Evolutionary conservation across 1,140 invertebrate species (phyloP).

Genomic region (Sycophaga agraensis): DNA sequence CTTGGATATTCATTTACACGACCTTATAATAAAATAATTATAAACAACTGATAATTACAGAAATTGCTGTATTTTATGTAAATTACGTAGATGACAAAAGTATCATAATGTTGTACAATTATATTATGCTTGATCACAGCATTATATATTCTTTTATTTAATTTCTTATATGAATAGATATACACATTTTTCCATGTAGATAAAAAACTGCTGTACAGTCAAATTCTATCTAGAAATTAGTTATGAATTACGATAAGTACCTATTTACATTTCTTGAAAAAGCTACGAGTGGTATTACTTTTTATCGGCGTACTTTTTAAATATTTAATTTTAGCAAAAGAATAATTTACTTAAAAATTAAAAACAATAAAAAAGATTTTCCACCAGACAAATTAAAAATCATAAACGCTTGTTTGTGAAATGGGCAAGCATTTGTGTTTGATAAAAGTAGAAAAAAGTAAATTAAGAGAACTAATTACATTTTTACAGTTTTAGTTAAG

Average conservation of each 20-base stretch:
- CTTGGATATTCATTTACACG: conserved; percentile 14
- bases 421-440: neutral
- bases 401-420: conserved; percentile 1
- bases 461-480: conserved; percentile 24
- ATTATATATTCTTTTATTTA: conserved; percentile 8
- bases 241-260: conserved; percentile 2
- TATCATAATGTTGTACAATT: conserved; percentile 7
- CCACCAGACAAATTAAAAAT: conserved; percentile 25
- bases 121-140: conserved; percentile 30
- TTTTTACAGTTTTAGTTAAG: conserved; percentile 27
- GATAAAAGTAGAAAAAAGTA: conserved; percentile 27
- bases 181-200: conserved; percentile 17
- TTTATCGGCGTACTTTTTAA: conserved; percentile 3
- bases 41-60: neutral
- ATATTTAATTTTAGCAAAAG: conserved; percentile 27
- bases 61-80: conserved; percentile 3
- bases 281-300: conserved; percentile 18
- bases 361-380: conserved; percentile 19
- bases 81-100: neutral
- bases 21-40: conserved; percentile 1
- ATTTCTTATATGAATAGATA: neutral
- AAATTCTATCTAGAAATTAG: conserved; percentile 11
- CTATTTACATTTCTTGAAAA: conserved; percentile 21
- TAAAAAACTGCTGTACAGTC: conserved; percentile 27
- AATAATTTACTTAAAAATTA: conserved; percentile 31